A percentile compares a stretch with the other conserved stretches of the same genome.
These are phyloP conservation scores for Rostratula benghalensis DNA, from an alignment of 2,113 vertebrate genomes.

Conservation along the genomic window DNA sequence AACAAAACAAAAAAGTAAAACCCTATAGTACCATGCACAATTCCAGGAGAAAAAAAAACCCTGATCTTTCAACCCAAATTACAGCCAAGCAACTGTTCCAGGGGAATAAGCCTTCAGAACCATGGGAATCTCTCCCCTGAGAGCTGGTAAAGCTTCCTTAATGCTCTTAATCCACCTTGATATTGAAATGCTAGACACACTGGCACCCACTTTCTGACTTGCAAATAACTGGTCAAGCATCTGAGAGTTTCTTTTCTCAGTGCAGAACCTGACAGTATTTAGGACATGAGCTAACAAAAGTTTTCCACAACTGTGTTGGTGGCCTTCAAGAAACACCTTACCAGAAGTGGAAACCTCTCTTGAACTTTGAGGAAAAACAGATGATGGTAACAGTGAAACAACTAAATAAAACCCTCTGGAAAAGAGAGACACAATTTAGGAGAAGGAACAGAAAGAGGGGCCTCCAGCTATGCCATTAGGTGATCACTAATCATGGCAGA, in stretches of 20 bases:
- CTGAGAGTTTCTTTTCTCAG: not conserved
- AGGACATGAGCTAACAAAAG: not conserved
- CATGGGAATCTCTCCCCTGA: conserved; percentile 44
- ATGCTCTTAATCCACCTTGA: conserved; percentile 70
- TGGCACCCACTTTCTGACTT: conserved; percentile 53
- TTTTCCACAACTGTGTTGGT: not conserved
- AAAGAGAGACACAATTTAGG: not conserved
- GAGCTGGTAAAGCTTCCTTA: conserved; percentile 60
- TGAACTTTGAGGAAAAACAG: not conserved
- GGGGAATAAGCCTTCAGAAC: conserved; percentile 27
- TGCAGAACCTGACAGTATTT: not conserved
- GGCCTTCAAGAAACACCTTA: not conserved
- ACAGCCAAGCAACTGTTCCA: conserved; percentile 28
- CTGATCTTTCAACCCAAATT: conserved; percentile 23
- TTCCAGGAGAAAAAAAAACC: not conserved
- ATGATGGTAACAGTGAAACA: not conserved
- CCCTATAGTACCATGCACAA: not conserved
- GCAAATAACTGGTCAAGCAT: conserved; percentile 21
- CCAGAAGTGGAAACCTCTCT: not conserved
- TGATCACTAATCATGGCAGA: not conserved
- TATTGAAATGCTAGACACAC: conserved; percentile 55
- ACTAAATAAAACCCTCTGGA: not conserved
- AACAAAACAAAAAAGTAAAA: not conserved
- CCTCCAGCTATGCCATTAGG: not conserved
- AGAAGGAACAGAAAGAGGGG: not conserved